Conservation (phyloP, 2,888 invertebrate genomes). For the Melikaiella ostensackeni region DNA sequence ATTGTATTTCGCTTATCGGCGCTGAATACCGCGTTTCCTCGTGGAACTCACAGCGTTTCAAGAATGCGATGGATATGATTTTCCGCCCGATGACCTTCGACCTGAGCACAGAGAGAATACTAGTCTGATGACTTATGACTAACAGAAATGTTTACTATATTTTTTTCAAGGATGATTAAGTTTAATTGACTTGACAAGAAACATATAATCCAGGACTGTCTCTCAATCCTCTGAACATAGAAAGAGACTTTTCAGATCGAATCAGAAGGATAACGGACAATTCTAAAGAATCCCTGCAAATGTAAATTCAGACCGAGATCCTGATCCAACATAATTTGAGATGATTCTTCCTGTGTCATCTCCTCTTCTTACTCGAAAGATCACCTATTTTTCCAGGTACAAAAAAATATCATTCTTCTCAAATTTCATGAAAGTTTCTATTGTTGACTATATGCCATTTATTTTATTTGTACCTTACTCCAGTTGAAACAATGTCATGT, state of each 20-base stretch:
- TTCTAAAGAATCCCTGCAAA: too few species aligned
- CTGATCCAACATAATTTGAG: too few species aligned
- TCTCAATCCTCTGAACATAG: not conserved
- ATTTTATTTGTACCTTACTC: not conserved
- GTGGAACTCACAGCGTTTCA: constrained; percentile 61
- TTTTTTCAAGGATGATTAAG: not conserved
- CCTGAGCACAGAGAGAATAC: constrained; percentile 2
- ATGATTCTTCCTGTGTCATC: too few species aligned
- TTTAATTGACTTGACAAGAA: not conserved
- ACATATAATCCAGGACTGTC: not conserved
- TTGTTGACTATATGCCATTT: not conserved
- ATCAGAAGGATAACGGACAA: too few species aligned
- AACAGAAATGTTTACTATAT: not conserved
- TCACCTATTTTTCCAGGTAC: too few species aligned
- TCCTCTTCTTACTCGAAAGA: too few species aligned
- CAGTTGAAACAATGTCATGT: not conserved
- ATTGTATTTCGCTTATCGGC: constrained; percentile 75
- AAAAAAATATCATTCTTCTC: not conserved
- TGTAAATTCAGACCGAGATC: too few species aligned
- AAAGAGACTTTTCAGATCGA: not conserved
- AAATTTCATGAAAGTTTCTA: not conserved
- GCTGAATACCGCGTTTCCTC: constrained; percentile 65
- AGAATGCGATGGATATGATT: constrained; percentile 67
- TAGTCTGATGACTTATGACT: not conserved
- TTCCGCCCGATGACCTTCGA: constrained; percentile 57